Conservation (phyloP, 2,113 vertebrate species). For the Lagopus leucura region DNA sequence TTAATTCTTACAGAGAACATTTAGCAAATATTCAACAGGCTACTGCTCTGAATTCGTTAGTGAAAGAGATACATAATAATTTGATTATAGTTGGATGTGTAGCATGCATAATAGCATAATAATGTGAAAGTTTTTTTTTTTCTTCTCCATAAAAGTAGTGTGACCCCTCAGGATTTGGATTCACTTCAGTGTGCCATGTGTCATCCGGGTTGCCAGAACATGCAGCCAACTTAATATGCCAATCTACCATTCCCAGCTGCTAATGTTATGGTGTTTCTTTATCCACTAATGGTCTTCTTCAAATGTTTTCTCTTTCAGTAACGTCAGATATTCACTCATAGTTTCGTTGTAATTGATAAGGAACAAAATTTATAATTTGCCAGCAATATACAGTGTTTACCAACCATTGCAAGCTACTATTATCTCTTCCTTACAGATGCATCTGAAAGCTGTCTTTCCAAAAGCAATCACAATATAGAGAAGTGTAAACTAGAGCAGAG, state of each 20-base stretch:
- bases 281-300: background rate
- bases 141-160: background rate
- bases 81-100: background rate
- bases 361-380: background rate
- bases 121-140: background rate
- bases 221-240: background rate
- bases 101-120: background rate
- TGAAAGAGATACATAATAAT: background rate
- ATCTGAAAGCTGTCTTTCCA: accelerated
- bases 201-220: background rate
- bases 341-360: background rate
- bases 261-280: background rate
- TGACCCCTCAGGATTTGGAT: background rate
- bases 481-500: background rate
- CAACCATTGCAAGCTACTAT: background rate
- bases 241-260: background rate
- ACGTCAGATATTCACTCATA: background rate
- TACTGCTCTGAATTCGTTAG: background rate
- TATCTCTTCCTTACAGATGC: background rate
- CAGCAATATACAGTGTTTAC: background rate
- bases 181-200: accelerated
- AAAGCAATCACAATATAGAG: background rate
- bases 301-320: background rate
- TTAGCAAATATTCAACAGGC: background rate
- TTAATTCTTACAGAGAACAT: background rate